phyloP scores from a whole-genome alignment of 1,140 invertebrate genomes.

The roundworm (Caenorhabditis elegans) region DNA sequence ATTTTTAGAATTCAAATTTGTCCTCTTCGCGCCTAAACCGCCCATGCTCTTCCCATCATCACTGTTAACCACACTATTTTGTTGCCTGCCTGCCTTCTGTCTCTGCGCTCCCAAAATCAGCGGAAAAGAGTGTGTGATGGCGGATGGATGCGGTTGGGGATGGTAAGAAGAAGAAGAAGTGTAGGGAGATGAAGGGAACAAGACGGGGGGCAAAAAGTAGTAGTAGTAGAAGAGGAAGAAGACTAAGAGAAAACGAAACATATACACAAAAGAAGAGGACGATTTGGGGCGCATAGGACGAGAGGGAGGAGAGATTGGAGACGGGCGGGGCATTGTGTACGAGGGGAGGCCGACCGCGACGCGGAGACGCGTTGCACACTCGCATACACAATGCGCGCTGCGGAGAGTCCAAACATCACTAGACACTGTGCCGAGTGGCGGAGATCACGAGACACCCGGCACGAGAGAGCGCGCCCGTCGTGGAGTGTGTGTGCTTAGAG shows the following conservation, averaged over 20 bases:
- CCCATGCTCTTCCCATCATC: too few relatives aligned
- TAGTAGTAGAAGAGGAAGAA: neutral
- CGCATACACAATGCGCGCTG: neutral
- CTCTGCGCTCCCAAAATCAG: too few relatives aligned
- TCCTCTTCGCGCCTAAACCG: too few relatives aligned
- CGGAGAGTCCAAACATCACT: neutral
- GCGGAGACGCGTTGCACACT: constrained; percentile 2
- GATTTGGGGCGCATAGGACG: neutral
- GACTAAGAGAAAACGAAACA: neutral
- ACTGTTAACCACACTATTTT: too few relatives aligned
- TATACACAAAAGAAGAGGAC: neutral
- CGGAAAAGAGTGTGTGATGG: neutral
- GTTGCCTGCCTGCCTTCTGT: too few relatives aligned
- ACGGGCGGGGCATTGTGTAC: constrained; percentile 16
- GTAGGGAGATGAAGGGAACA: neutral
- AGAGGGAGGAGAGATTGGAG: neutral
- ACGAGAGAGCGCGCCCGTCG: neutral
- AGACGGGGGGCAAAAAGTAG: neutral
- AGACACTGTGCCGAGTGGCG: neutral
- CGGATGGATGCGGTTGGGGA: neutral
- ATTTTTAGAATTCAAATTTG: too few relatives aligned
- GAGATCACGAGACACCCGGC: neutral
- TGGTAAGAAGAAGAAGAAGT: neutral
- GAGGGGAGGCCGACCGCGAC: constrained; percentile 21
- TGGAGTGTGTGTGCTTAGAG: neutral